Evolutionary conservation across 1,140 invertebrate genomes (phyloP).

Genomic region (Sinella curviseta): DNA sequence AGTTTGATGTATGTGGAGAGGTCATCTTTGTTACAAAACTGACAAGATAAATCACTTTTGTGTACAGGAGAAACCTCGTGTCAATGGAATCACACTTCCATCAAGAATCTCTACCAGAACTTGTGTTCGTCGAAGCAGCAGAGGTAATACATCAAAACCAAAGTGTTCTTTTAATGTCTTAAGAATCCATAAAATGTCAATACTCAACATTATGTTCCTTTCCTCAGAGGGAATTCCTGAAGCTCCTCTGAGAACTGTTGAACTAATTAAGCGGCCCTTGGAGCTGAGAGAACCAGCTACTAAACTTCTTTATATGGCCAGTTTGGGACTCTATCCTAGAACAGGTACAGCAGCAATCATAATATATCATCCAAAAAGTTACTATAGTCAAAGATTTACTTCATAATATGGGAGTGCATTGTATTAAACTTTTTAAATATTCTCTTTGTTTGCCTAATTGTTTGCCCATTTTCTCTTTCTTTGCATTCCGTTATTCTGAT

Average conservation of each 20-base stretch:
- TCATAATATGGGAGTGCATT: background rate
- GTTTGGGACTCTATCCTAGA: constrained; percentile 29
- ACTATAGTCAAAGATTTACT: background rate
- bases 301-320: constrained; percentile 37
- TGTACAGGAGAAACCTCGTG: background rate
- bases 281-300: constrained; percentile 30
- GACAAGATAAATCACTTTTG: too few relatives aligned
- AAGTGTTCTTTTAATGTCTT: too few relatives aligned
- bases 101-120: background rate
- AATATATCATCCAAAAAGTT: too few relatives aligned
- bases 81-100: background rate
- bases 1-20: too few relatives aligned
- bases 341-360: constrained; percentile 9
- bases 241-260: constrained; percentile 26
- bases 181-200: background rate
- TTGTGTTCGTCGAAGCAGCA: background rate
- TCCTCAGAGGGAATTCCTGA: constrained; percentile 9
- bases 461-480: too few relatives aligned
- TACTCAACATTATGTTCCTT: background rate
- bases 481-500: too few relatives aligned
- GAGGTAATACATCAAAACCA: background rate
- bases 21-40: too few relatives aligned
- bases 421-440: background rate
- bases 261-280: constrained; percentile 33
- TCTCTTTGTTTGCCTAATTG: background rate